phyloP scores from a whole-genome alignment of 2,113 vertebrate genomes.

The Syngnathus floridae region DNA sequence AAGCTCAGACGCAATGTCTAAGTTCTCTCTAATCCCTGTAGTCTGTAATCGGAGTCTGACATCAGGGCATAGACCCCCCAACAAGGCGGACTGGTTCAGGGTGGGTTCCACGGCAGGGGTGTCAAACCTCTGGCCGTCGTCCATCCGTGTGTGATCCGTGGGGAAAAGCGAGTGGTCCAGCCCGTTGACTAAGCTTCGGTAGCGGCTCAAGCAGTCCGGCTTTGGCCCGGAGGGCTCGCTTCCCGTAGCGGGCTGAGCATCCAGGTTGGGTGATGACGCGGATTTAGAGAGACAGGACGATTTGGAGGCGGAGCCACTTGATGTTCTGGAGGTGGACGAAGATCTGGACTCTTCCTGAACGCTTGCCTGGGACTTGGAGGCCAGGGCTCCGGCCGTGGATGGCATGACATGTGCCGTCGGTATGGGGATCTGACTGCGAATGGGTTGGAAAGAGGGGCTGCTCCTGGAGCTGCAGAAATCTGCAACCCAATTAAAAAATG shows the following conservation, averaged over 20 bases:
- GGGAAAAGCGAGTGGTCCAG: constrained; percentile 77
- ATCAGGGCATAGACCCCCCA: constrained; percentile 75
- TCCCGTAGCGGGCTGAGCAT: constrained; percentile 42
- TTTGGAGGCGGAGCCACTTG: constrained; percentile 64
- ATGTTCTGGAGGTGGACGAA: constrained; percentile 59
- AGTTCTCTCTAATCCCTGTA: constrained; percentile 46
- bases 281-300: constrained; percentile 73
- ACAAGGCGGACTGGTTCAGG: constrained; percentile 81
- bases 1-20: constrained; percentile 70
- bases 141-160: constrained; percentile 70
- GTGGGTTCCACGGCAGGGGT: constrained; percentile 82
- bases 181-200: constrained; percentile 73
- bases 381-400: constrained; percentile 80
- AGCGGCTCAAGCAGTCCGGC: constrained; percentile 72
- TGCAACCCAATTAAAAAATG: constrained; percentile 40
- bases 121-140: constrained; percentile 81
- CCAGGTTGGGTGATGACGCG: constrained; percentile 71
- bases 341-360: constrained; percentile 59
- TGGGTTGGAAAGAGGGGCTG: constrained; percentile 87
- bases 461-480: constrained; percentile 82
- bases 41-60: constrained; percentile 76
- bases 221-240: constrained; percentile 36
- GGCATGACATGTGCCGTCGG: constrained; percentile 98
- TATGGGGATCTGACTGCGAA: constrained; percentile 87
- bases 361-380: constrained; percentile 71